phyloP scores from a whole-genome alignment of 2,113 vertebrate genomes.

The Corythornis cristatus region DNA sequence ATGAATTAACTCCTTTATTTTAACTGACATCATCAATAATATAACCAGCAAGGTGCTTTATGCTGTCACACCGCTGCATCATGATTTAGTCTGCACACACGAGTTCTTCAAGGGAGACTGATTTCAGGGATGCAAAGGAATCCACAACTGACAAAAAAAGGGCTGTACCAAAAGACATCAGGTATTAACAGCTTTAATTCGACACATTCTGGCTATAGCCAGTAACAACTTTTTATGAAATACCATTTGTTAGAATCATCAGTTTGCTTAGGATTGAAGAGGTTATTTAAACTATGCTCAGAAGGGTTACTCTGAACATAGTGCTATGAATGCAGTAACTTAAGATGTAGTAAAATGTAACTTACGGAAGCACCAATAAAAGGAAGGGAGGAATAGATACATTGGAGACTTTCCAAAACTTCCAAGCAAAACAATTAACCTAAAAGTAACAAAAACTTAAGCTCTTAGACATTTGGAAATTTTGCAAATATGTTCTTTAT shows the following conservation, averaged over 20 bases:
- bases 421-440: conserved; percentile 85
- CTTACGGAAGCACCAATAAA: conserved; percentile 80
- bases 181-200: not conserved
- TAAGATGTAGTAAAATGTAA: not conserved
- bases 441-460: conserved; percentile 52
- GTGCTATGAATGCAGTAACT: not conserved
- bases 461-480: not conserved
- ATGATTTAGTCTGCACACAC: not conserved
- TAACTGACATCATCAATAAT: not conserved
- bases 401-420: conserved; percentile 76
- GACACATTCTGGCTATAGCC: not conserved
- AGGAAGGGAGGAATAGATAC: conserved; percentile 73
- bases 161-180: not conserved
- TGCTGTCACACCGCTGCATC: not conserved
- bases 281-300: not conserved
- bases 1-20: not conserved
- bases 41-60: not conserved
- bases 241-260: not conserved
- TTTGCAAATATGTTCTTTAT: not conserved
- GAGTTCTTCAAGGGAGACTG: not conserved
- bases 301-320: not conserved
- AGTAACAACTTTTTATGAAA: not conserved
- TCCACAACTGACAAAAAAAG: not conserved
- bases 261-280: not conserved
- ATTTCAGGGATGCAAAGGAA: not conserved